Evolutionary conservation across 2,113 vertebrate species (phyloP).

Genomic region (Jaculus jaculus): DNA sequence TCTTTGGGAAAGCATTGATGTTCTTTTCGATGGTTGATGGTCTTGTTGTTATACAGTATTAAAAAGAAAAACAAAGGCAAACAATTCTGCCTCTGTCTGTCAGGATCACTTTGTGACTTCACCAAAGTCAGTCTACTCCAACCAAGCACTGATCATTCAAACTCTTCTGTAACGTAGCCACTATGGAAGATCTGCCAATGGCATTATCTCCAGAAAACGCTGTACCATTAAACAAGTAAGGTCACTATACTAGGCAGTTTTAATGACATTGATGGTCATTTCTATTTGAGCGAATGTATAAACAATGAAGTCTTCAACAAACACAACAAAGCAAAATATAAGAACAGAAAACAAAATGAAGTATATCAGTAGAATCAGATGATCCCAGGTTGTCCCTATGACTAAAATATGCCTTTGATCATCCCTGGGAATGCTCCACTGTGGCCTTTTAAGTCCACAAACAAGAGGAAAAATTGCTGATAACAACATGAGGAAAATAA

Average conservation of each 20-base stretch:
- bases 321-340: neutral
- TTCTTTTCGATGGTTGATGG: neutral
- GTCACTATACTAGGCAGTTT: neutral
- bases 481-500: neutral
- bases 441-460: neutral
- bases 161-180: neutral
- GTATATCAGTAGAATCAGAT: neutral
- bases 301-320: conserved; percentile 3
- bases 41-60: neutral
- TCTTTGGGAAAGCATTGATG: neutral
- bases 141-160: neutral
- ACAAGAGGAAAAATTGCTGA: neutral
- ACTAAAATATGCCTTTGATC: conserved; percentile 1
- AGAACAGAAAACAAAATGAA: neutral
- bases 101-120: neutral
- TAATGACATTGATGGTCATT: neutral
- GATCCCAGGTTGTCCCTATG: neutral
- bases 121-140: neutral
- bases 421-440: conserved; percentile 22
- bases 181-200: neutral
- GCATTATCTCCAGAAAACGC: neutral
- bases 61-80: neutral
- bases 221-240: neutral
- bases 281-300: neutral
- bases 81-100: neutral